A percentile compares a stretch with the other conserved stretches of the same genome.
These are phyloP conservation scores for Drosophila longiperda DNA, from an alignment of 2,888 invertebrate genomes.

Conservation along the genomic window DNA sequence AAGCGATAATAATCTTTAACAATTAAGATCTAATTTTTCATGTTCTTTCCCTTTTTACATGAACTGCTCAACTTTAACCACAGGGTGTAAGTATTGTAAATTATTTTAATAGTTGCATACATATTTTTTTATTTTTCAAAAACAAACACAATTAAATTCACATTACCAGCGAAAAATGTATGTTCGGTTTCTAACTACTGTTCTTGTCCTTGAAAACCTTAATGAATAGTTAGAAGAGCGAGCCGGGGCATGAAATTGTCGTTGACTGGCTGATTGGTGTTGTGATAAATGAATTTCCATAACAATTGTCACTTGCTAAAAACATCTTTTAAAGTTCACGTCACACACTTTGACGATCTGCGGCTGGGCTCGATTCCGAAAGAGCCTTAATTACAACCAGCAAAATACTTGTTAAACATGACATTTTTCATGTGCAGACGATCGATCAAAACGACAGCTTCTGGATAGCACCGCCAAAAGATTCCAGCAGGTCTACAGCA, in stretches of 20 bases:
- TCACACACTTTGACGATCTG: conserved; percentile 31
- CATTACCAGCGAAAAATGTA: conserved; percentile 45
- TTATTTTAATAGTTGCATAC: conserved; percentile 26
- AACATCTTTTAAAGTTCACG: conserved; percentile 33
- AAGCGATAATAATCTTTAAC: conserved; percentile 26
- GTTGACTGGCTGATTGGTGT: conserved; percentile 29
- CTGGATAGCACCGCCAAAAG: conserved; percentile 64
- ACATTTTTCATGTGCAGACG: conserved; percentile 80
- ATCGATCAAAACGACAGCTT: conserved; percentile 83
- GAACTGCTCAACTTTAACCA: conserved; percentile 14
- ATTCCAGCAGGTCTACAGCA: conserved; percentile 37
- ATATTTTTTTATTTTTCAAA: conserved; percentile 17
- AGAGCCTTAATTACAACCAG: conserved; percentile 72
- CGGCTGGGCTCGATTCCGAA: background rate
- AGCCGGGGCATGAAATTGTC: conserved; percentile 51
- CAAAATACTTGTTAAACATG: conserved; percentile 83
- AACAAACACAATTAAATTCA: conserved; percentile 71
- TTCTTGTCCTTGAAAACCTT: conserved; percentile 5
- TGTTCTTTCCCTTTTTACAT: conserved; percentile 18
- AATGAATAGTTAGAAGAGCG: conserved; percentile 27
- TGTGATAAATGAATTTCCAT: conserved; percentile 67
- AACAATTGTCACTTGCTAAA: conserved; percentile 51
- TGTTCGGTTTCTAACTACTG: background rate
- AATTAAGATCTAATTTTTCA: conserved; percentile 30
- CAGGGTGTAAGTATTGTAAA: conserved; percentile 72